phyloP scores from a whole-genome alignment of 2,797 vertebrate genomes.

The Arnoldichthys spilopterus region DNA sequence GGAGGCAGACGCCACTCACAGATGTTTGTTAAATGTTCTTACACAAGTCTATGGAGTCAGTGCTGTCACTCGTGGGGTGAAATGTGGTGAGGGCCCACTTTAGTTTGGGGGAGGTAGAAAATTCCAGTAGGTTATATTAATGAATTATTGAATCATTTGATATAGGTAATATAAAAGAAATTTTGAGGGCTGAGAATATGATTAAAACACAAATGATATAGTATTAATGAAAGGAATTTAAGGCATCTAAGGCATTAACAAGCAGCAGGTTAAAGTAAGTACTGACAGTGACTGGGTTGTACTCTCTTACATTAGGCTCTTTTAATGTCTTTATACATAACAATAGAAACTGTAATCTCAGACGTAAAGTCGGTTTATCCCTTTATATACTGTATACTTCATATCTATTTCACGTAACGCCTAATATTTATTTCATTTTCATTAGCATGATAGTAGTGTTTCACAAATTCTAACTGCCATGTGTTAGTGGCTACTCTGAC shows the following conservation, averaged over 20 bases:
- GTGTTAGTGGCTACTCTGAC: conserved; percentile 8
- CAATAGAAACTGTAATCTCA: neutral
- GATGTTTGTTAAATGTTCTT: no score
- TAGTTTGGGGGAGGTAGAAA: neutral
- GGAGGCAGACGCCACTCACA: neutral
- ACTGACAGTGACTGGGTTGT: neutral
- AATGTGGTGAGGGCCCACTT: neutral
- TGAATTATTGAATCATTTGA: no score
- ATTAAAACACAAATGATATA: neutral
- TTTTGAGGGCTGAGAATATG: neutral
- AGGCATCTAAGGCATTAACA: no score
- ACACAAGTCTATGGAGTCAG: neutral
- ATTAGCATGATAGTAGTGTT: conserved; percentile 1
- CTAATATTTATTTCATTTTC: neutral
- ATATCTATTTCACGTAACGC: neutral
- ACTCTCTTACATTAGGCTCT: neutral
- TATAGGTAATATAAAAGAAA: neutral
- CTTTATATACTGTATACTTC: neutral
- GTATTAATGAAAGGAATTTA: neutral
- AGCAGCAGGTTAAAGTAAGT: conserved; percentile 28
- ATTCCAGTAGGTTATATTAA: neutral
- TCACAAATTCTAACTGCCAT: neutral
- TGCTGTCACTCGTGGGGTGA: neutral
- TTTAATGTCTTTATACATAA: neutral
- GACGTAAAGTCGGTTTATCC: neutral